Percentiles rank a stretch among this genome's conserved stretches.
phyloP scores from a whole-genome alignment of 2,797 vertebrate species.

The Synanceia verrucosa region DNA sequence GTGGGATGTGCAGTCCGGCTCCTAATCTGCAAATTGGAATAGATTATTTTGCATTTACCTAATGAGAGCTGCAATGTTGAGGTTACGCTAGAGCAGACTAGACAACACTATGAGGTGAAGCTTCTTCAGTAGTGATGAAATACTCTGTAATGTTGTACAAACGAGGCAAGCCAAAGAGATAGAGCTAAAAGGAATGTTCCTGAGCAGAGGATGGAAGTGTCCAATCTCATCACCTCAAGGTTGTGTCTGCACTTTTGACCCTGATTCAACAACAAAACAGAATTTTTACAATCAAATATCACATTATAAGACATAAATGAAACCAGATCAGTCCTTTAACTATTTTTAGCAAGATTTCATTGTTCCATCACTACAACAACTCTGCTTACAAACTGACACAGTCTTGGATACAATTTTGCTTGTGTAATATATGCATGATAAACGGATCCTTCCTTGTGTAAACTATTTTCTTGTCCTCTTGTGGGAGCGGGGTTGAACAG shows the following conservation, averaged over 20 bases:
- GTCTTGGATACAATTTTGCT: conserved; percentile 16
- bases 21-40: conserved; percentile 29
- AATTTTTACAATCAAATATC: conserved; percentile 4
- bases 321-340: not conserved
- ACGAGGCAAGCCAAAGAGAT: conserved; percentile 19
- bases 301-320: not conserved
- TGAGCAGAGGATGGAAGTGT: conserved; percentile 5
- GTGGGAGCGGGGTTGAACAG: conserved; percentile 54
- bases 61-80: conserved; percentile 47
- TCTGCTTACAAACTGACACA: conserved; percentile 5
- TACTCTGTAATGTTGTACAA: conserved; percentile 51
- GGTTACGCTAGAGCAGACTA: conserved; percentile 33
- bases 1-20: conserved; percentile 30
- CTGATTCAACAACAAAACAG: not conserved
- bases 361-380: conserved; percentile 8
- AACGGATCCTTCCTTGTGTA: conserved; percentile 47
- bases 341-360: conserved; percentile 3
- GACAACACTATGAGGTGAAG: conserved; percentile 50
- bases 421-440: conserved; percentile 35
- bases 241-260: not conserved
- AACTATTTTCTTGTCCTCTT: conserved; percentile 56
- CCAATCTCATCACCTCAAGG: not conserved
- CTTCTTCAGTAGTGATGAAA: conserved; percentile 66
- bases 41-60: conserved; percentile 46
- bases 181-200: conserved; percentile 20